These are phyloP conservation scores for Laothoe populi DNA, from an alignment of 2,888 invertebrate genomes.

Conservation along the genomic window DNA sequence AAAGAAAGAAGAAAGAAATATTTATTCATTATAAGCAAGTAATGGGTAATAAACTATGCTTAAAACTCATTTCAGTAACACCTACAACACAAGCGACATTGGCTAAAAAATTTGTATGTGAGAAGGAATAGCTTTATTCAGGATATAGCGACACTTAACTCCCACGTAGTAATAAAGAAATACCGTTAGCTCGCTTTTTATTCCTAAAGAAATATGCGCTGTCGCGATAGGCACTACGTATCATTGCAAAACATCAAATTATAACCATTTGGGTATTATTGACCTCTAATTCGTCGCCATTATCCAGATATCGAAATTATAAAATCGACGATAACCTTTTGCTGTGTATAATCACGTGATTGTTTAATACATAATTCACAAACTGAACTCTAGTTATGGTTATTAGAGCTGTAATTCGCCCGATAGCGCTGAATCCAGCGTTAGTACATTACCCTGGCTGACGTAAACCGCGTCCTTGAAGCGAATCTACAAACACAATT, in stretches of 20 bases:
- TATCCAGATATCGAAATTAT: slow-evolving; percentile 30
- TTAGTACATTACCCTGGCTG: slow-evolving; percentile 62
- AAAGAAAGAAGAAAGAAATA: too few relatives aligned
- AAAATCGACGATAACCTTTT: slow-evolving; percentile 18
- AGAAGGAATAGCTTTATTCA: background rate
- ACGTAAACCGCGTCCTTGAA: slow-evolving; percentile 79
- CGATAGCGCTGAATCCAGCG: slow-evolving; percentile 43
- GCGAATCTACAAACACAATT: slow-evolving; percentile 75
- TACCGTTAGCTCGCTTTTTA: slow-evolving; percentile 12
- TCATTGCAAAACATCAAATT: slow-evolving; percentile 36
- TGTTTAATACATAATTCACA: background rate
- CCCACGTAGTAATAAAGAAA: slow-evolving; percentile 4
- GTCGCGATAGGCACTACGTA: background rate
- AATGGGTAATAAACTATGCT: too few relatives aligned
- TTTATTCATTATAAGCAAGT: too few relatives aligned
- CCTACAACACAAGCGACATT: background rate
- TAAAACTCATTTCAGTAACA: background rate
- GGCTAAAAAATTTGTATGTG: background rate
- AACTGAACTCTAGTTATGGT: slow-evolving; percentile 8
- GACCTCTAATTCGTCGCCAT: slow-evolving; percentile 46
- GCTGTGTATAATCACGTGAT: slow-evolving; percentile 9
- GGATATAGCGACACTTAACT: slow-evolving; percentile 3
- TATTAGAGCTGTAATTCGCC: slow-evolving; percentile 53
- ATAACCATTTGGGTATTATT: slow-evolving; percentile 48
- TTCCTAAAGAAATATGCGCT: background rate